Evolutionary conservation across 2,113 vertebrate genomes (phyloP), one percentile per base, ranked within the genome.

Genomic region (Esox niger): DNA sequence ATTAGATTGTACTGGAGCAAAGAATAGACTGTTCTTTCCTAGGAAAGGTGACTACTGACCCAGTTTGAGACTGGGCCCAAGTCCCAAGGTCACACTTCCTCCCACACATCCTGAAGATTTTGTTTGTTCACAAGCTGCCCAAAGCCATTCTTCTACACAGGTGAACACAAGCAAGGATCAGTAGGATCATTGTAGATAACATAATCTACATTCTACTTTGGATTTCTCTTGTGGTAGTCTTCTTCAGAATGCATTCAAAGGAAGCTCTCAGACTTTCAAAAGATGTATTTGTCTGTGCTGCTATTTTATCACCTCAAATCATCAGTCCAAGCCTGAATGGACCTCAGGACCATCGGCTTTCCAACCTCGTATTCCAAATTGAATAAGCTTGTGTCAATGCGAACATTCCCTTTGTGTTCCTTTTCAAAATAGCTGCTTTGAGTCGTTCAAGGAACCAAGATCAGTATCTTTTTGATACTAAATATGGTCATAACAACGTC

Each of bases 31-130:
- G 29, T 70, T 78, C 81, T 70, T 62, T 62, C 52, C 79, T 23
- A 78, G 77, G 60, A 20, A 62, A 84, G 73, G 79, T 81, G 82
- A 88, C 76, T 79, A 81, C 82, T 85, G 85, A 87, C 82, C 88
- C 82, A 83, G 82, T 88, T 84, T 76, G 86, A 85, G 83, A 79
- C 73, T 70, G 79, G 75, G 83, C 82, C 77, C 70, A 25, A 84
- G 77, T 78, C 75, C 82, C 86, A 88, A 87, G 85, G 86, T 91
- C 86, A 83, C 70, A 82, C 84, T 73, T 81, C 76, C 79, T 73
- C 82, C 76, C 79, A 84, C 84, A 69, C 74, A 66, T 71, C 74
- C 64, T 46, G 73, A 76, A 64, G 78, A 61, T 84, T 84, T 78
- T 78, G 86, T 86, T 85, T 88, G 79, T 79, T 80, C 85, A 62